phyloP scores from a whole-genome alignment of 2,113 vertebrate genomes.

The Jacana jacana region DNA sequence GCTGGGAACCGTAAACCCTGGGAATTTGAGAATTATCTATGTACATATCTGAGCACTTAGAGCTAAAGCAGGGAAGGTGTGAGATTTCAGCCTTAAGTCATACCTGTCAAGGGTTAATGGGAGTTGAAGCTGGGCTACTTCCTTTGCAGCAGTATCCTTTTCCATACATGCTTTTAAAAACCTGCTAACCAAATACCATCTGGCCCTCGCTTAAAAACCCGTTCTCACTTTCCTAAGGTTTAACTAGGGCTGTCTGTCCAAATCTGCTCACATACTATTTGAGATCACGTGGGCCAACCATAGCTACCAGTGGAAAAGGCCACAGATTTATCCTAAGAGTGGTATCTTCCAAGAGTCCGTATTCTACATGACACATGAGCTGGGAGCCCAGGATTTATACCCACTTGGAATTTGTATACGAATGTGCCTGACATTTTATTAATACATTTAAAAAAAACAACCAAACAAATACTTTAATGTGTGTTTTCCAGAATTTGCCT shows the following conservation, averaged over 20 bases:
- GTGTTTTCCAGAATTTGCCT: not conserved
- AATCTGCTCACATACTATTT: not conserved
- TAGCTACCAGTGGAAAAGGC: not conserved
- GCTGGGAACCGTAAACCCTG: constrained; percentile 23
- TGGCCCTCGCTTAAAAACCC: not conserved
- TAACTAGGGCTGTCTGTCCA: not conserved
- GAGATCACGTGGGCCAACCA: not conserved
- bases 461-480: rapidly evolving
- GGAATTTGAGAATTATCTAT: constrained; percentile 53
- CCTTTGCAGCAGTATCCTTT: constrained; percentile 57
- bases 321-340: not conserved
- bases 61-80: constrained; percentile 45
- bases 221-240: constrained; percentile 2
- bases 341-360: not conserved
- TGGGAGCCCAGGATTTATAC: not conserved
- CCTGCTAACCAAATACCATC: constrained; percentile 36
- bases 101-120: constrained; percentile 68
- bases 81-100: constrained; percentile 57
- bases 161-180: constrained; percentile 47
- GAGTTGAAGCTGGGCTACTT: constrained; percentile 14
- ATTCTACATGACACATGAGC: rapidly evolving
- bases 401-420: not conserved
- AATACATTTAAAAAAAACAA: not conserved
- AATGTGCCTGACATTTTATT: not conserved
- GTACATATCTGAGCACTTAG: constrained; percentile 41